These are phyloP conservation scores for Hydrophis major DNA, from an alignment of 2,797 vertebrate species.

Conservation along the genomic window DNA sequence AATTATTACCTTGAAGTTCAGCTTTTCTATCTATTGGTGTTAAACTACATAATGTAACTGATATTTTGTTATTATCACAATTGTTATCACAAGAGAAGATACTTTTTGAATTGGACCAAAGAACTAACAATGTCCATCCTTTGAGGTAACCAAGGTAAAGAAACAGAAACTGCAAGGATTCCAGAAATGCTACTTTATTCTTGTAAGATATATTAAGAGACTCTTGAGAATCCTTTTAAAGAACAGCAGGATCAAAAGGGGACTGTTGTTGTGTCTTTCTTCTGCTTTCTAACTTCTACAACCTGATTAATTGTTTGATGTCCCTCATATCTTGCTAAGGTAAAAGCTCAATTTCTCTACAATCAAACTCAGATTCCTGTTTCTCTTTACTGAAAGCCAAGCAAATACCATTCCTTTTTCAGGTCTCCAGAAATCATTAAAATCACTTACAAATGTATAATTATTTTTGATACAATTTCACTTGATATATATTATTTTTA, in stretches of 20 bases:
- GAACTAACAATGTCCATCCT: not conserved
- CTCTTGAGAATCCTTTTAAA: not conserved
- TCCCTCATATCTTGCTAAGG: not conserved
- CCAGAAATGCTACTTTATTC: not conserved
- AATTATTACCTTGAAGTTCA: not conserved
- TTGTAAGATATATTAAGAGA: not conserved
- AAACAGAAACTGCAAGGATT: not conserved
- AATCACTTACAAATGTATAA: not conserved
- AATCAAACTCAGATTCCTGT: not conserved
- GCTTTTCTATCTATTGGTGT: not conserved
- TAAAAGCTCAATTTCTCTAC: not conserved
- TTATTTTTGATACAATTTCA: not conserved
- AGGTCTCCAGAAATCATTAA: not conserved
- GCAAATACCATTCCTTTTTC: not conserved
- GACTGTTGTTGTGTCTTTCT: not conserved
- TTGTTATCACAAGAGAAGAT: not conserved
- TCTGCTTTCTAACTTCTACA: not conserved
- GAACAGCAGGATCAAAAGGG: not conserved
- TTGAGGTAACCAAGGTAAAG: not conserved
- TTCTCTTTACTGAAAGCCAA: not conserved
- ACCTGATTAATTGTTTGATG: not conserved
- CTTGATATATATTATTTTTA: not conserved
- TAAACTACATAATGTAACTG: not conserved
- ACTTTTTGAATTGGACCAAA: not conserved
- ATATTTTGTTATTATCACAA: not conserved